Conservation (phyloP, 2,888 invertebrate genomes). For the Rhagonycha lutea region DNA sequence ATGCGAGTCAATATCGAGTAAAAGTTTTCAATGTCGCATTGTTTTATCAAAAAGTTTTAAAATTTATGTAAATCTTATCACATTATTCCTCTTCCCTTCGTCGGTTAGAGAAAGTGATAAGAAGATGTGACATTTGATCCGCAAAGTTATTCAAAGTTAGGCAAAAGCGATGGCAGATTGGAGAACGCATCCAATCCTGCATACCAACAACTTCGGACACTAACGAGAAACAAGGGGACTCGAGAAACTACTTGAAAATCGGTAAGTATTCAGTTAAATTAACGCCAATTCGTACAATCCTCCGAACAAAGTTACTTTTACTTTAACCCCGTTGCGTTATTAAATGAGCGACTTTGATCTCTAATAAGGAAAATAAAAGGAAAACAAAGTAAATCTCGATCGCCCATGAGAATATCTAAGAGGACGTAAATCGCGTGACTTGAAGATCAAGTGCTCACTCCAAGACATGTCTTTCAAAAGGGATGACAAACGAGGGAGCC, state of each 20-base stretch:
- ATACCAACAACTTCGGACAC: conserved; percentile 36
- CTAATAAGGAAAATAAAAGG: not conserved
- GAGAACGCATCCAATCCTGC: conserved; percentile 37
- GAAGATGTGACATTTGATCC: conserved; percentile 30
- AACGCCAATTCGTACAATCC: not conserved
- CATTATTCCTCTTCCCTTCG: not conserved
- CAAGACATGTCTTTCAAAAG: conserved; percentile 24
- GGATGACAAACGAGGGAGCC: conserved; percentile 23
- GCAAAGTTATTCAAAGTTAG: conserved; percentile 41
- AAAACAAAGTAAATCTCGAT: conserved; percentile 9
- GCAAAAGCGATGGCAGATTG: conserved; percentile 41
- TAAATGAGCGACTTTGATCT: not conserved
- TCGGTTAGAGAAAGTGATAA: conserved; percentile 10
- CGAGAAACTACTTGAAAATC: not conserved
- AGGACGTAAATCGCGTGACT: conserved; percentile 24
- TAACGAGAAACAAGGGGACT: conserved; percentile 26
- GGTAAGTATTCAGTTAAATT: not conserved
- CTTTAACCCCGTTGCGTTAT: not conserved
- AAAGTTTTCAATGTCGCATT: not conserved
- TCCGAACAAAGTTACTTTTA: not conserved
- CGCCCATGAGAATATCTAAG: conserved; percentile 10
- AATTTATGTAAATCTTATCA: not conserved
- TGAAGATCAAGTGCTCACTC: conserved; percentile 22
- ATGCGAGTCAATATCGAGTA: not conserved
- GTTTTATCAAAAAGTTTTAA: not conserved